phyloP scores from a whole-genome alignment of 2,113 vertebrate species.

The Oplegnathus fasciatus region DNA sequence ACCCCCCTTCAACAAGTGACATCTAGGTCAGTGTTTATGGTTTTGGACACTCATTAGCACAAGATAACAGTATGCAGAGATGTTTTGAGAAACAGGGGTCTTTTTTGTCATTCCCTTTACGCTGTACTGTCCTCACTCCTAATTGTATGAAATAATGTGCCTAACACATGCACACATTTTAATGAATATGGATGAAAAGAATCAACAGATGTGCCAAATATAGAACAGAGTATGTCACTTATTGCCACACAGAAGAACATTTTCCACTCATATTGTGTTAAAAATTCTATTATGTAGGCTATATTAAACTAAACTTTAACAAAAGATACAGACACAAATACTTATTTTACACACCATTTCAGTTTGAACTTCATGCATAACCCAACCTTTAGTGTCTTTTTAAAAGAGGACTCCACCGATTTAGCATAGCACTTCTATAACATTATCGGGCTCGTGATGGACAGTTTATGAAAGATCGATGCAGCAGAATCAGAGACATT shows the following conservation, averaged over 20 bases:
- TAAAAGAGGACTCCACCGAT: too few relatives aligned
- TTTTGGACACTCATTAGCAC: constrained; percentile 21
- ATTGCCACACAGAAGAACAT: not conserved
- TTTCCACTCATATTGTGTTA: not conserved
- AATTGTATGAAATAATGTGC: constrained; percentile 1
- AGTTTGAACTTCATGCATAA: too few relatives aligned
- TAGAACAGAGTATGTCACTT: not conserved
- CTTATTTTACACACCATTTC: too few relatives aligned
- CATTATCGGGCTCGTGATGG: too few relatives aligned
- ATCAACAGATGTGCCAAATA: not conserved
- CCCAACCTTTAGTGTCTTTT: too few relatives aligned
- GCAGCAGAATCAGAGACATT: too few relatives aligned
- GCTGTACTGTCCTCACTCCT: not conserved
- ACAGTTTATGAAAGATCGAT: too few relatives aligned
- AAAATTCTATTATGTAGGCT: not conserved
- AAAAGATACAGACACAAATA: too few relatives aligned
- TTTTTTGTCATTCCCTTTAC: constrained; percentile 6
- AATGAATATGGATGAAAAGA: constrained; percentile 1
- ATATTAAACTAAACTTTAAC: too few relatives aligned
- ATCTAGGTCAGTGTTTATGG: constrained; percentile 26
- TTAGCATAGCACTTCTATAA: too few relatives aligned
- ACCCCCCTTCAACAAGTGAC: constrained; percentile 2
- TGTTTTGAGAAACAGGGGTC: not conserved
- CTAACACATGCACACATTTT: not conserved
- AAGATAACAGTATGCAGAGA: not conserved